Percentiles rank a stretch among this genome's conserved stretches.
These are phyloP conservation scores for Sebastes fasciatus DNA, from an alignment of 2,113 vertebrate genomes.

Conservation along the genomic window DNA sequence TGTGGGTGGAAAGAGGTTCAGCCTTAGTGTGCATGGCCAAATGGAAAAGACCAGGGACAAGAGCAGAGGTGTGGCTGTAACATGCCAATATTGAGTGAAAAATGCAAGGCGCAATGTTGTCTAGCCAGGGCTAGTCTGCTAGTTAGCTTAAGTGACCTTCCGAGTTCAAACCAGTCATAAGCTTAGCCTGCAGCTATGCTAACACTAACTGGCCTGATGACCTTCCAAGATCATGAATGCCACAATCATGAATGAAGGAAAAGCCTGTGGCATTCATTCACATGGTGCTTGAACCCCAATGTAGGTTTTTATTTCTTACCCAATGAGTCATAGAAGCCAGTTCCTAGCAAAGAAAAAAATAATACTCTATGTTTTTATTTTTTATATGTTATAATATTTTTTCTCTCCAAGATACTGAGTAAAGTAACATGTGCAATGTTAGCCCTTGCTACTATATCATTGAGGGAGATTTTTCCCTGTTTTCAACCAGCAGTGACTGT, in stretches of 20 bases:
- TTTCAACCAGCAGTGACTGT: no score
- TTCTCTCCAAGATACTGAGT: no score
- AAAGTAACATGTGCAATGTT: no score
- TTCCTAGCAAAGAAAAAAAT: no score
- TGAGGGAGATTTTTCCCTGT: no score
- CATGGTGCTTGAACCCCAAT: not conserved
- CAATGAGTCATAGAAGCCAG: no score
- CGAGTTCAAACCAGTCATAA: conserved; percentile 34
- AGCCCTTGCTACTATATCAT: no score
- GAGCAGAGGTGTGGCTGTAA: not conserved
- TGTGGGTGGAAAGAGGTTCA: not conserved
- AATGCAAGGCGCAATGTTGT: not conserved
- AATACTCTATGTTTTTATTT: no score
- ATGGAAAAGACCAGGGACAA: not conserved
- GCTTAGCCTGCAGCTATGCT: conserved; percentile 24
- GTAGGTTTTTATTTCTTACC: not conserved
- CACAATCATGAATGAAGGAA: not conserved
- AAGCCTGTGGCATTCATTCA: not conserved
- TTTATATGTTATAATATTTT: no score
- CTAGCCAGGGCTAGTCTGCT: not conserved
- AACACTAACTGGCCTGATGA: conserved; percentile 21
- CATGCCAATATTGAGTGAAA: not conserved
- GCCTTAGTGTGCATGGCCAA: not conserved
- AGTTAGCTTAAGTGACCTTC: conserved; percentile 33
- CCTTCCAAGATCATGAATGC: conserved; percentile 23